Evolutionary conservation across 2,888 invertebrate species (phyloP), one percentile per base, ranked within the genome.

Genomic region (Macaria notata): DNA sequence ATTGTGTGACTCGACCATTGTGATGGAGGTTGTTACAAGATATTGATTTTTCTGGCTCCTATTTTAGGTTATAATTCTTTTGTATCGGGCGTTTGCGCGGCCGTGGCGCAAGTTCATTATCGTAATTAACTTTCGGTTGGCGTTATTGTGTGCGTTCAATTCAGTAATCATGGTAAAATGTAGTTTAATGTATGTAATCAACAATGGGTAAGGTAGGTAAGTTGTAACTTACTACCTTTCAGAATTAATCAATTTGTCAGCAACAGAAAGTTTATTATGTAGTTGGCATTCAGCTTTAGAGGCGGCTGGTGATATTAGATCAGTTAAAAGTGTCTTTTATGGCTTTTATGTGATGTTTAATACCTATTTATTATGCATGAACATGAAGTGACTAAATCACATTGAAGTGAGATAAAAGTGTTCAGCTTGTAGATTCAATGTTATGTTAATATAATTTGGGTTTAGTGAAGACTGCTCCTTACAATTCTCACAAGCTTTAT

Each of bases 11-110:
- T 69, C 68, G 68, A 72, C 77, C 79, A 81, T 83, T 85, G 83
- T 85, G 83, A 84, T 82, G 73, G 74, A 71, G 71, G 73, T 79
- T 79, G 61, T 62, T 69, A 74, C 76, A 72, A 68, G 69, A 62
- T 90, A 91, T 91, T 79, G 91, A 91, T 91, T 91, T 91, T 91
- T 84, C 84, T 76, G 73, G 73, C 71, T 78, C 71, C 72, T 83
- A 81, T 83, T 82, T 84, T 83, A 86, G 88, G 88, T 90, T 89
- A 89, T 84, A 82, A 82, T 84, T 75, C 75, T 70, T 80, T 82
- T 83, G 83, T 88, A 84, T 84, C 83, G 76, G 67, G 75, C 73
- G 72, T 75, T 79, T 77, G 73, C 75, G 77, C 76, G 75, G 72
- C 70, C 75, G 68, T 71, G 73, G 70, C 68, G 66, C 69, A 68